Conservation (phyloP, 2,797 vertebrate species). For the Danio aesculapii region DNA sequence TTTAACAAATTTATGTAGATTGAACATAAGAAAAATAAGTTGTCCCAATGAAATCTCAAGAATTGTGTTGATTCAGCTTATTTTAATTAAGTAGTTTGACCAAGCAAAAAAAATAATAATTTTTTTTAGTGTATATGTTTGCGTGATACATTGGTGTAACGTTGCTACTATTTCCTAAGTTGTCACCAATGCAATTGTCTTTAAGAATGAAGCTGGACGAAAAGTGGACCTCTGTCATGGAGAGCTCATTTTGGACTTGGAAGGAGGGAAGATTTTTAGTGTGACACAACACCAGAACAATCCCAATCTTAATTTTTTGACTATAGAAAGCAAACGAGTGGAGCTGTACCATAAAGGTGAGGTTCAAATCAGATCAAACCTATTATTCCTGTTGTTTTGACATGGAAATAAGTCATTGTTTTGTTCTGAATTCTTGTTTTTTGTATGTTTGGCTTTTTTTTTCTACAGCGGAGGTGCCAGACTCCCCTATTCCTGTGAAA, state of each 20-base stretch:
- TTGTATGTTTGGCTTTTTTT: background rate
- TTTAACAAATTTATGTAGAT: no score
- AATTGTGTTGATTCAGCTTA: no score
- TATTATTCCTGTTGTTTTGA: background rate
- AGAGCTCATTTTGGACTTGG: slow-evolving; percentile 88
- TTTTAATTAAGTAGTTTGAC: no score
- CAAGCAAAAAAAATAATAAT: no score
- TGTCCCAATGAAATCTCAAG: no score
- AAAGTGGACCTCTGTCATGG: slow-evolving; percentile 82
- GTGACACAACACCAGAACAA: slow-evolving; percentile 89
- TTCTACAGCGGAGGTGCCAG: slow-evolving; percentile 80
- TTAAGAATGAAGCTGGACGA: slow-evolving; percentile 69
- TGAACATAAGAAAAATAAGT: no score
- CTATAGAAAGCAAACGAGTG: slow-evolving; percentile 85
- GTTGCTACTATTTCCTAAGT: background rate
- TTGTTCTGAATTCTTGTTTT: background rate
- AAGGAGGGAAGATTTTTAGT: slow-evolving; percentile 88
- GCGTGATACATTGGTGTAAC: background rate
- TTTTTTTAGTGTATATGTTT: no score
- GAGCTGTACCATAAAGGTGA: slow-evolving; percentile 89
- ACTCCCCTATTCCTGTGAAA: slow-evolving; percentile 77
- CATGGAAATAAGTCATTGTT: background rate
- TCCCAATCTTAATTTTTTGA: slow-evolving; percentile 88
- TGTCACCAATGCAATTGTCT: background rate
- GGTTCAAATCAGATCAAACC: background rate